Percentiles rank a stretch among this genome's conserved stretches.
phyloP scores from a whole-genome alignment of 2,797 vertebrate genomes.

The Acanthurus lineatus region DNA sequence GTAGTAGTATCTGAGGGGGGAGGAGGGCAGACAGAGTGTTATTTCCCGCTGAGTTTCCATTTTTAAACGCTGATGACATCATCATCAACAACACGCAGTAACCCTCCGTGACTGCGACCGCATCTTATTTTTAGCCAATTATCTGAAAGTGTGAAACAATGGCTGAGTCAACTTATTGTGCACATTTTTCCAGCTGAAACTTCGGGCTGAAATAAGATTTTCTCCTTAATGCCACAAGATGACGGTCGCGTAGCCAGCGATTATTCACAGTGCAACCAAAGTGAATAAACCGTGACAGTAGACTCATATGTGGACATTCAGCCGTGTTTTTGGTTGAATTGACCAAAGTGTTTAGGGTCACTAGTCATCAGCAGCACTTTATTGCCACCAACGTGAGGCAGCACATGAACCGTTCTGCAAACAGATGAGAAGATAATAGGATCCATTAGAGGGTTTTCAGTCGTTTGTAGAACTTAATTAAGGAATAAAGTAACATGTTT shows the following conservation, averaged over 20 bases:
- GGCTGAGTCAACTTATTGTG: too few relatives aligned
- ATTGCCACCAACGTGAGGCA: not conserved
- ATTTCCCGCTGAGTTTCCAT: too few relatives aligned
- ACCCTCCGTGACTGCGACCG: too few relatives aligned
- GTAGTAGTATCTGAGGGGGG: constrained; percentile 93
- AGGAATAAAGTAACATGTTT: not conserved
- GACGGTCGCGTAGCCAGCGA: not conserved
- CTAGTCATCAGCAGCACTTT: not conserved
- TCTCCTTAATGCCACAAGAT: too few relatives aligned
- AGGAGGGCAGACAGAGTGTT: too few relatives aligned
- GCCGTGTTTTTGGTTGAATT: not conserved
- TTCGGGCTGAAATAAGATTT: too few relatives aligned
- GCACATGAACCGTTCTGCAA: constrained; percentile 1
- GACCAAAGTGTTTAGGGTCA: not conserved
- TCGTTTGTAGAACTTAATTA: not conserved
- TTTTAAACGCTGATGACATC: too few relatives aligned
- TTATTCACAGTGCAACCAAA: constrained; percentile 8
- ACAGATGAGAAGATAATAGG: not conserved
- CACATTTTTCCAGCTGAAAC: too few relatives aligned
- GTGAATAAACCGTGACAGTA: not conserved
- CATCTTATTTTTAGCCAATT: too few relatives aligned
- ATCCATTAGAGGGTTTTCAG: not conserved
- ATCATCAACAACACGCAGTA: too few relatives aligned
- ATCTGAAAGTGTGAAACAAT: too few relatives aligned
- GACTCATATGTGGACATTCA: not conserved